Evolutionary conservation across 2,113 vertebrate species (phyloP).

Genomic region (Forbesichthys papilliferus): DNA sequence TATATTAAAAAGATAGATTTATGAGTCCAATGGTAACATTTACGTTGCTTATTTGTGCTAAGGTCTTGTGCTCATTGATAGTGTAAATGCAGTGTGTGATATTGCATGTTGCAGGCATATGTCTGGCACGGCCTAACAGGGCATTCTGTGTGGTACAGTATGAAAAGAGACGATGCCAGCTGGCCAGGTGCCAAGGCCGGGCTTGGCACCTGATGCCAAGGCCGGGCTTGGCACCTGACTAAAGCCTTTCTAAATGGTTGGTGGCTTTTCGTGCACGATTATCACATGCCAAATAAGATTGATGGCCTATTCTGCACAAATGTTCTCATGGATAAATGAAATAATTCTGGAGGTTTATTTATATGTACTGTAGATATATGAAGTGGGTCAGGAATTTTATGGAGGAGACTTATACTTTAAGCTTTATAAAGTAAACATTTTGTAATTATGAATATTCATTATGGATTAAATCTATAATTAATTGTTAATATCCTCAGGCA

Average conservation of each 20-base stretch:
- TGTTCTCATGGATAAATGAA: slow-evolving; percentile 31
- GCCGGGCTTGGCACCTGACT: slow-evolving; percentile 5
- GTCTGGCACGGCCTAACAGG: slow-evolving; percentile 35
- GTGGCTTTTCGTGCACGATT: slow-evolving; percentile 36
- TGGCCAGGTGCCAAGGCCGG: slow-evolving; percentile 16
- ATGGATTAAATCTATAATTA: too few species aligned
- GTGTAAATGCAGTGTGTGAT: slow-evolving; percentile 6
- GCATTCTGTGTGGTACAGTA: slow-evolving; percentile 14
- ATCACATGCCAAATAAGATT: slow-evolving; percentile 12
- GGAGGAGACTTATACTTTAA: too few species aligned
- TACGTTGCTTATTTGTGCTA: too few species aligned
- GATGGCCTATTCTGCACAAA: slow-evolving; percentile 51
- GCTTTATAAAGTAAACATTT: too few species aligned
- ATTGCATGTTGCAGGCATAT: slow-evolving; percentile 8
- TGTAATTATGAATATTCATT: too few species aligned
- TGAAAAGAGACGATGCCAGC: slow-evolving; percentile 33
- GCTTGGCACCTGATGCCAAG: slow-evolving; percentile 6
- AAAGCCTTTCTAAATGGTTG: slow-evolving; percentile 36
- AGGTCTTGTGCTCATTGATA: slow-evolving; percentile 4
- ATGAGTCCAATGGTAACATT: too few species aligned
- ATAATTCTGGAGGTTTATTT: not conserved
- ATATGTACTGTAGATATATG: slow-evolving; percentile 35
- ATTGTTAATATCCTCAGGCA: too few species aligned
- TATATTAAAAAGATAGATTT: too few species aligned
- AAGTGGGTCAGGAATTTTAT: slow-evolving; percentile 30